phyloP scores from a whole-genome alignment of 2,797 vertebrate genomes.

The Enteromius trimaculatus region DNA sequence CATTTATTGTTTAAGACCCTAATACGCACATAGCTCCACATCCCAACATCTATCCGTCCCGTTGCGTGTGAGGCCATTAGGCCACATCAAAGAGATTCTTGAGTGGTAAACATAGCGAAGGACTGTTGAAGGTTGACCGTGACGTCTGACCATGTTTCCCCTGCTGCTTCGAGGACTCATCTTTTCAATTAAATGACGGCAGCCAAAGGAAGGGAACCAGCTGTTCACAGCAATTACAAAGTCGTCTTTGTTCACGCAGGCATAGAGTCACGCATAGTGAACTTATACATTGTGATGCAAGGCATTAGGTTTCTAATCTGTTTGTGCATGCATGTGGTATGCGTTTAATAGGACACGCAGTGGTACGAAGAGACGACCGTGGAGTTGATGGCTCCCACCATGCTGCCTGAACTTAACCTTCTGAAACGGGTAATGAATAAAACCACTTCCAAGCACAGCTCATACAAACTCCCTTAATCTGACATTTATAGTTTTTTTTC shows the following conservation, averaged over 20 bases:
- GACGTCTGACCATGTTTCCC: constrained; percentile 14
- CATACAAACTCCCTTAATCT: background rate
- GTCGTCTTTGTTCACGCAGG: constrained; percentile 1
- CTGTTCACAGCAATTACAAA: constrained; percentile 41
- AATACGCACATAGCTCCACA: background rate
- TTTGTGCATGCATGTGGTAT: constrained; percentile 25
- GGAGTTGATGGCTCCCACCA: constrained; percentile 93
- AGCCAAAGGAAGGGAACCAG: constrained; percentile 48
- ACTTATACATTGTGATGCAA: background rate
- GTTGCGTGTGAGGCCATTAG: background rate
- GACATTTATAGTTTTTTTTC: background rate
- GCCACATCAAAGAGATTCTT: constrained; percentile 25
- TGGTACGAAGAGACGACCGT: constrained; percentile 96
- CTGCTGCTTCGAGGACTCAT: constrained; percentile 8
- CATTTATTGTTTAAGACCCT: background rate
- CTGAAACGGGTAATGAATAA: constrained; percentile 85
- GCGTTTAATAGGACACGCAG: constrained; percentile 83
- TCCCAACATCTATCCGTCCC: background rate
- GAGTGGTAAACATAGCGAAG: background rate
- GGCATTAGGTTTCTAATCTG: constrained; percentile 8
- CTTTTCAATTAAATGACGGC: constrained; percentile 59
- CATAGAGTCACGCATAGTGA: constrained; percentile 2
- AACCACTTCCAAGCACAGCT: background rate
- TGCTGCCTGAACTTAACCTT: constrained; percentile 95
- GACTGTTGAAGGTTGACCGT: constrained; percentile 43